Conservation (phyloP, 2,797 vertebrate genomes). For the Hipposideros larvatus region DNA sequence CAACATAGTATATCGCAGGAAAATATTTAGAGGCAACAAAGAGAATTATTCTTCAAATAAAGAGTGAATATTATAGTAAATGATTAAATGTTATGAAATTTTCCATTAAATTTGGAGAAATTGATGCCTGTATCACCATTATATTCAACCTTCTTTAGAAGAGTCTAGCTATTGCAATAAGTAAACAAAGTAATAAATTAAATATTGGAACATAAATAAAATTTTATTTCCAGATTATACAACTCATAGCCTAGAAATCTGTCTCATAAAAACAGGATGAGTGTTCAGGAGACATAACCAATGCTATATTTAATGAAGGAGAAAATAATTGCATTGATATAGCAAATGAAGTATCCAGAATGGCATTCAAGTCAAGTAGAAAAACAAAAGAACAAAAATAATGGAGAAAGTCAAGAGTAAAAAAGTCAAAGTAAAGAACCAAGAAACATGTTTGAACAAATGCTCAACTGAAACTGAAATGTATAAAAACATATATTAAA, state of each 20-base stretch:
- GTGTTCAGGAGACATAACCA: neutral
- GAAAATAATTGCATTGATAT: neutral
- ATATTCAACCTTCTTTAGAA: neutral
- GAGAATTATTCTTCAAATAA: neutral
- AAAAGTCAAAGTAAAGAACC: conserved; percentile 4
- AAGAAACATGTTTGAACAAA: neutral
- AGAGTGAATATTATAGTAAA: neutral
- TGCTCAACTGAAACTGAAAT: neutral
- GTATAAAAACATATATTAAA: neutral
- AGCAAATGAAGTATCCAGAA: neutral
- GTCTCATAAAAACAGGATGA: neutral
- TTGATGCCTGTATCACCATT: neutral
- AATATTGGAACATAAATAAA: conserved; percentile 21
- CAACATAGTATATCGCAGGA: neutral
- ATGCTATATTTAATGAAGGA: neutral
- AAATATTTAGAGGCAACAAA: neutral
- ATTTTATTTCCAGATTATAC: neutral
- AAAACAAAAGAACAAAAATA: neutral
- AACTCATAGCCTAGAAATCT: neutral
- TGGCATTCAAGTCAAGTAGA: neutral
- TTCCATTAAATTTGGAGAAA: neutral
- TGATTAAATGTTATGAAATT: neutral
- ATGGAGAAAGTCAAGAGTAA: neutral
- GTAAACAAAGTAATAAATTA: neutral
- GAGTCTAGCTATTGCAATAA: neutral